These are phyloP conservation scores for Falco punctatus DNA, from an alignment of 2,113 vertebrate species.

Conservation along the genomic window DNA sequence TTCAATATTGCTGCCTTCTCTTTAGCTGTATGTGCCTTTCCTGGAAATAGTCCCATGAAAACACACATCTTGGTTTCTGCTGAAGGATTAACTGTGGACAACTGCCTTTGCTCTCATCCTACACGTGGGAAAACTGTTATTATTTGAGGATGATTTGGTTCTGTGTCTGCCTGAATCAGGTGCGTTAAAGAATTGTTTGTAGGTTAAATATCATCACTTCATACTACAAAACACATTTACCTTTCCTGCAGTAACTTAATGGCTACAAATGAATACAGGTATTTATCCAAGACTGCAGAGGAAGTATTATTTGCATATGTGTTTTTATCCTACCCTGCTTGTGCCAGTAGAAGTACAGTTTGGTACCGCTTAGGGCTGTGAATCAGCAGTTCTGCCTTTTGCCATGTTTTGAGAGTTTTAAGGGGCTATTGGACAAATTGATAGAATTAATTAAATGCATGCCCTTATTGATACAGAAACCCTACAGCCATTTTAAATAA, in stretches of 20 bases:
- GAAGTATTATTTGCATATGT: neutral
- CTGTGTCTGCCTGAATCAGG: neutral
- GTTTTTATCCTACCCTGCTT: neutral
- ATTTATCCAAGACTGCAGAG: neutral
- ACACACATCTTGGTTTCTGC: neutral
- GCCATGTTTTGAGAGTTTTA: neutral
- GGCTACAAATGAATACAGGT: neutral
- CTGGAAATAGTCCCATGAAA: neutral
- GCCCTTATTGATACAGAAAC: slow-evolving; percentile 1
- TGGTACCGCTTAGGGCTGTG: neutral
- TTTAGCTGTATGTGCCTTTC: neutral
- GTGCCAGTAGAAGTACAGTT: neutral
- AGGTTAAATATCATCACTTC: neutral
- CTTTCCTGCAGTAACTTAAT: neutral
- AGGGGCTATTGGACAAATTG: slow-evolving; percentile 19
- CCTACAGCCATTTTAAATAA: neutral
- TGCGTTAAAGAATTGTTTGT: neutral
- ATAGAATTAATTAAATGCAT: slow-evolving; percentile 19
- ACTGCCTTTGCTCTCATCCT: neutral
- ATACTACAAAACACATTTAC: neutral
- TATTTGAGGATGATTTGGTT: neutral
- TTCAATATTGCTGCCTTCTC: neutral
- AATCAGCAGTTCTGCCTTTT: slow-evolving; percentile 9
- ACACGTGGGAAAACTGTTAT: neutral
- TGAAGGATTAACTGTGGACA: neutral